Evolutionary conservation across 2,797 vertebrate genomes (phyloP).

Genomic region (Alectoris magna): DNA sequence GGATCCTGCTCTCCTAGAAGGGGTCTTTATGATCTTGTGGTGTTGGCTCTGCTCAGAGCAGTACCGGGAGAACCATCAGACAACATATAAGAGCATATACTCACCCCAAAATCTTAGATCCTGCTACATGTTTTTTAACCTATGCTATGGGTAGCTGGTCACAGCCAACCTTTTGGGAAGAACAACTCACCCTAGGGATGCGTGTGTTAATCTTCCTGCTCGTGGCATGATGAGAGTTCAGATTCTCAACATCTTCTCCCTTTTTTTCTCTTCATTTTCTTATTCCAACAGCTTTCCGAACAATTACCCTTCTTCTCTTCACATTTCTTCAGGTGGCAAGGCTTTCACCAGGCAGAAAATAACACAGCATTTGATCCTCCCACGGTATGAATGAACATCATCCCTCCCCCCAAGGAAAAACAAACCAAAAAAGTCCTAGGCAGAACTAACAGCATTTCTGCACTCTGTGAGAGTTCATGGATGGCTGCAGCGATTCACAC

Average conservation of each 20-base stretch:
- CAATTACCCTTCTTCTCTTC: neutral
- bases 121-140: neutral
- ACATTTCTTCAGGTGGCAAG: neutral
- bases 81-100: neutral
- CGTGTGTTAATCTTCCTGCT: neutral
- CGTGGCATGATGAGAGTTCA: neutral
- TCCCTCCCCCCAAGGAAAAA: neutral
- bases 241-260: neutral
- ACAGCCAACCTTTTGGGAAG: neutral
- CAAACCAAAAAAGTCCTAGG: neutral
- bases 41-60: neutral
- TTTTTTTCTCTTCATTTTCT: neutral
- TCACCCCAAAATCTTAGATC: neutral
- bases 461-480: slow-evolving; percentile 17
- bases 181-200: neutral
- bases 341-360: neutral
- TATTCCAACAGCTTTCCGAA: neutral
- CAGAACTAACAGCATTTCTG: neutral
- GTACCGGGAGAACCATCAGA: neutral
- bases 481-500: slow-evolving; percentile 40
- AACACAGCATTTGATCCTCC: neutral
- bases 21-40: rapidly evolving
- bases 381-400: neutral
- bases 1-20: neutral
- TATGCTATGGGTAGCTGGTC: neutral